A percentile compares a stretch with the other conserved stretches of the same genome.
Conservation (phyloP, 1,140 invertebrate species). For the Panulirus ornatus region DNA sequence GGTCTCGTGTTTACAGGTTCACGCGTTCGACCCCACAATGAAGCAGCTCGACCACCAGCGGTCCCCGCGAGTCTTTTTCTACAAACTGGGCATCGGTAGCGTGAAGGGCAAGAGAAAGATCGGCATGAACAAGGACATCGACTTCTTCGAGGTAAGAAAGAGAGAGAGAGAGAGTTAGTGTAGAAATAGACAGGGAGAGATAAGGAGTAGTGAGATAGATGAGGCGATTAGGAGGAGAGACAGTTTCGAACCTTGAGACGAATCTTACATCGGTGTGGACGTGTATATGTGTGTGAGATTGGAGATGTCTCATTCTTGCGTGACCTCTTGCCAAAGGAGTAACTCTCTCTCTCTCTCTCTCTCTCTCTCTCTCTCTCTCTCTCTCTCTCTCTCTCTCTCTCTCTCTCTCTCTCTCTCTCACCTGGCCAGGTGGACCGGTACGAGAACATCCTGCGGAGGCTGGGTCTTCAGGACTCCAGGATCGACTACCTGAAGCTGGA, state of each 20-base stretch:
- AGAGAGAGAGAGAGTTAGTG: not conserved
- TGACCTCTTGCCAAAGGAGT: not conserved
- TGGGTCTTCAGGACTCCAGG: not conserved
- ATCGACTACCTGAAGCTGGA: slow-evolving; percentile 65
- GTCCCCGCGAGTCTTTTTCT: not conserved
- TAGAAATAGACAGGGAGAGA: not conserved
- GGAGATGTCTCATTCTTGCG: not conserved
- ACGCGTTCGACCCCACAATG: slow-evolving; percentile 26
- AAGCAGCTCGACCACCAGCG: slow-evolving; percentile 3
- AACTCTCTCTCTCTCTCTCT: not conserved
- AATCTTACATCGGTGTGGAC: not conserved
- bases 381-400: not conserved
- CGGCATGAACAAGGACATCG: not conserved
- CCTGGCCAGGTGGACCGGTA: slow-evolving; percentile 35
- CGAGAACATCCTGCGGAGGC: slow-evolving; percentile 12
- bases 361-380: not conserved
- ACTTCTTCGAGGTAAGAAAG: slow-evolving; percentile 12
- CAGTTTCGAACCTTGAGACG: not conserved
- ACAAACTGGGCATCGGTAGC: slow-evolving; percentile 18
- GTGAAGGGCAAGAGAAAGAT: not conserved
- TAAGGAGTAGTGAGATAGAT: not conserved
- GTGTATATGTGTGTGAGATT: not conserved
- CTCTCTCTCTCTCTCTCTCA: not conserved
- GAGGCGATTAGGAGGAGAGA: not conserved
- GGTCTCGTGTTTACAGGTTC: slow-evolving; percentile 19